Percentiles rank a stretch among this genome's conserved stretches.
Conservation (phyloP, 2,113 vertebrate genomes). For the Microtus montanus region DNA sequence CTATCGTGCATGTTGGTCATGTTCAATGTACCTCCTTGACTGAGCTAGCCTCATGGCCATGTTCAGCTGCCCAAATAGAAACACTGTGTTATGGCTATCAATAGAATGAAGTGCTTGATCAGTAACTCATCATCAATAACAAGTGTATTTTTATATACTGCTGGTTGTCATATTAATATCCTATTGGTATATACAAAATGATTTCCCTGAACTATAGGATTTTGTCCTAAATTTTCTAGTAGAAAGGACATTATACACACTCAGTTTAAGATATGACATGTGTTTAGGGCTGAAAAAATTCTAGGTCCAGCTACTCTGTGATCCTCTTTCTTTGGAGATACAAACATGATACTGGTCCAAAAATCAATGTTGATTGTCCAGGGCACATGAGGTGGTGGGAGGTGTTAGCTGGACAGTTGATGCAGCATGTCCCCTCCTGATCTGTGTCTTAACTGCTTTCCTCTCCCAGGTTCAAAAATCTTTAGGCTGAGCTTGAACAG, state of each 20-base stretch:
- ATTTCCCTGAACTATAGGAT: neutral
- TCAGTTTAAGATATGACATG: neutral
- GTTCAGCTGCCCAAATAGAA: neutral
- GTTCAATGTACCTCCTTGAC: neutral
- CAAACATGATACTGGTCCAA: neutral
- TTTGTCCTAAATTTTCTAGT: too few relatives aligned
- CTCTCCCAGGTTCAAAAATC: conserved; percentile 89
- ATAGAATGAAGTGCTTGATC: neutral
- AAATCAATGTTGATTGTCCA: neutral
- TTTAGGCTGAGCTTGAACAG: conserved; percentile 93
- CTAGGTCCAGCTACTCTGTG: neutral
- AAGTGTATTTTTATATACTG: neutral
- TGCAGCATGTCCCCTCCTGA: rapidly evolving
- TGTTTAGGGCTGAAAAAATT: neutral
- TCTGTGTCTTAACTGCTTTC: neutral
- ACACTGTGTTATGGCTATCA: neutral
- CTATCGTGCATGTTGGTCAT: too few relatives aligned
- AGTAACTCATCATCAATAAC: neutral
- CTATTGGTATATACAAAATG: neutral
- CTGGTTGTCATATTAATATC: neutral
- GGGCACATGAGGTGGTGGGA: neutral
- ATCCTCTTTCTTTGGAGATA: neutral
- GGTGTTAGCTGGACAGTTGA: too few relatives aligned
- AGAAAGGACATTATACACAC: too few relatives aligned
- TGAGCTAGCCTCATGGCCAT: neutral